Base-by-base conservation (phyloP, 2,888 invertebrate genomes). In the Muschampia plurimacula region DNA sequence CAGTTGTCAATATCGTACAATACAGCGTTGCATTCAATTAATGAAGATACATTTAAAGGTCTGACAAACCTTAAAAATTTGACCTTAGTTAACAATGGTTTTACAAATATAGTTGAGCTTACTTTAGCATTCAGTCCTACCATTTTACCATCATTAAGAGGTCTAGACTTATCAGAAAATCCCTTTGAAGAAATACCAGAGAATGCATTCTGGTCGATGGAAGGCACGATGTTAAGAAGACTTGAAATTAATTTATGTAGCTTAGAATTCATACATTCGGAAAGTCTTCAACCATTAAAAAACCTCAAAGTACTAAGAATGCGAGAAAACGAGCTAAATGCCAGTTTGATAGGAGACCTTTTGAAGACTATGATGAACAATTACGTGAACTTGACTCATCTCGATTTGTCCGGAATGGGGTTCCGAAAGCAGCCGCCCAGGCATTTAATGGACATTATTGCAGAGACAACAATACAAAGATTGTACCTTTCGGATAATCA, bases 1-100 rank as follows among this genome's bases (percentile, higher is more conserved):
- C 94, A 95, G 67, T 81, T 96, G 10, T 95, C 95, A 0, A 94
- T 96, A 78, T 95, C 95, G 0, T 95, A 93, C 78, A 96, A 96
- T 78, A 89, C 90, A 2, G 86, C 89, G 10, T 84, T 96, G 2
- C 85, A 81, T 36, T 80, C 82, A 6, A 87, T 96, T n/a, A 85
- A 93, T 32, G 82, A 86, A 36, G 83, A 87, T 41, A 88, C 89
- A 1, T 96, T 96, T 78, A 83, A 87, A 64, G 96, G 96, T 2
- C 84, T 96, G 52, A 79, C 76, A 0, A 95, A 91, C 74, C 89
- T 96, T 15, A 83, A 84, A 63, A 91, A 93, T 74, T 82, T 96
- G 60, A 92, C 88, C 67, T 82, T 96, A 77, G 90, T 95, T 7
- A 95, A 95, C 78, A 96, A 96, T 77, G 95, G 95, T 36, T 95